Evolutionary conservation across 2,888 invertebrate genomes (phyloP), one percentile per base, ranked within the genome.

Genomic region (Byasa hedistus): DNA sequence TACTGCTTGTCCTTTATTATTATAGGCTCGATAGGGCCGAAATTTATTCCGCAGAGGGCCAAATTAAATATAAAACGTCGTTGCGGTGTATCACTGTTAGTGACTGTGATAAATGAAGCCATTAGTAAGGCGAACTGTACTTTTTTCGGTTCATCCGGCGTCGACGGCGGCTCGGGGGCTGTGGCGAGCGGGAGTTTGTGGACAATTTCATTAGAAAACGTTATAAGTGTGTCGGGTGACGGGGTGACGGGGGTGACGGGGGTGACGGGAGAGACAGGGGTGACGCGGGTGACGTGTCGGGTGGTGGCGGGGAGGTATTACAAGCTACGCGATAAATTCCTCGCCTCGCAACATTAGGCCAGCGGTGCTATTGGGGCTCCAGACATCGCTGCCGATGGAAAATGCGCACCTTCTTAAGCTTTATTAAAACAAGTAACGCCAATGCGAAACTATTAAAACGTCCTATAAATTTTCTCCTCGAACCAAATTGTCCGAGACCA

Each of bases 171-270:
- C 83, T 83, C 83, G 83, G 84, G 87, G 86, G 84, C 81, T 85
- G 85, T 79, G 85, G 86, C 83, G 84, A 85, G 84, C 84, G 83
- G 80, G 85, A 83, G 84, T 84, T 88, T 86, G 89, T 87, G 89
- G 91, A 91, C 91, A 89, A 92, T 91, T 92, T 91, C 90, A 92
- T 92, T 92, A 92, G 90, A 89, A 91, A 91, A 85, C 82, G 88
- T 86, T 91, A 88, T 88, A 88, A 89, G 89, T 89, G 84, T 88
- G 87, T 87, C 83, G 85, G 85, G 83, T 85, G 89, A 86, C 80
- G 82, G 86, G 87, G 87, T 85, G 87, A 85, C 77, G 66, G 7
- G 65, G 80, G 81, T 79, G 81, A 80, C 77, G 76, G 68, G 74
- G 73, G 79, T 83, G n/a, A n/a, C n/a, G n/a, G n/a, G n/a, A n/a